Percentiles rank a stretch among this genome's conserved stretches.
Conservation (phyloP, 2,797 vertebrate genomes). For the Anabacerthia variegaticeps region DNA sequence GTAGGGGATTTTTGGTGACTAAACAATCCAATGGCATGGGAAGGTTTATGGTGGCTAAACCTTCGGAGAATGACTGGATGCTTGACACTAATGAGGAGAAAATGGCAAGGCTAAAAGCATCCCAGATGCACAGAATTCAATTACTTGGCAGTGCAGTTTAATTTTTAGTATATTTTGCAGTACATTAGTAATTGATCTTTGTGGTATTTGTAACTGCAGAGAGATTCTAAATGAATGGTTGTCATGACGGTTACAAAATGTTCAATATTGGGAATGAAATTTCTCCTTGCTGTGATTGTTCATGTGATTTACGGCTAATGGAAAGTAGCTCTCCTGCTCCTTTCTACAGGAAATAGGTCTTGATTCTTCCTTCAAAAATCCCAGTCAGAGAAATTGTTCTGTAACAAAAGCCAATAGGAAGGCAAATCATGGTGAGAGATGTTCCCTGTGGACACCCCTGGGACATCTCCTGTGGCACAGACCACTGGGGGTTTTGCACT, state of each 20-base stretch:
- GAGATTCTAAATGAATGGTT: slow-evolving; percentile 31
- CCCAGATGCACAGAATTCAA: slow-evolving; percentile 40
- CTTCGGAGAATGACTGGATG: background rate
- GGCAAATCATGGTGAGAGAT: background rate
- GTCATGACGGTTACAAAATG: slow-evolving; percentile 39
- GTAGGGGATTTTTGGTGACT: background rate
- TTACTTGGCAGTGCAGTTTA: background rate
- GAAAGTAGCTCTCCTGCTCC: background rate
- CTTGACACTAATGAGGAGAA: slow-evolving; percentile 30
- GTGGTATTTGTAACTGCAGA: slow-evolving; percentile 31
- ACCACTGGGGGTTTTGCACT: background rate
- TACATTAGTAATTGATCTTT: slow-evolving; percentile 50
- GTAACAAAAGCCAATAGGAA: background rate
- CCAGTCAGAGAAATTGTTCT: background rate
- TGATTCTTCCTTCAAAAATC: background rate
- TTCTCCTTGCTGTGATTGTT: slow-evolving; percentile 38
- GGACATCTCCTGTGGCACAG: background rate
- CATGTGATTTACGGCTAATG: slow-evolving; percentile 12
- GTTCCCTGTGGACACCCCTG: background rate
- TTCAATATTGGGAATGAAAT: slow-evolving; percentile 32
- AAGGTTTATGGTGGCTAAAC: background rate
- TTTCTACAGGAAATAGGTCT: slow-evolving; percentile 16
- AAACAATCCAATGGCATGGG: background rate
- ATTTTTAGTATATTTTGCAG: slow-evolving; percentile 37
- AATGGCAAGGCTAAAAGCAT: slow-evolving; percentile 4